Conservation (phyloP, 2,113 vertebrate genomes). For the Albula goreensis region DNA sequence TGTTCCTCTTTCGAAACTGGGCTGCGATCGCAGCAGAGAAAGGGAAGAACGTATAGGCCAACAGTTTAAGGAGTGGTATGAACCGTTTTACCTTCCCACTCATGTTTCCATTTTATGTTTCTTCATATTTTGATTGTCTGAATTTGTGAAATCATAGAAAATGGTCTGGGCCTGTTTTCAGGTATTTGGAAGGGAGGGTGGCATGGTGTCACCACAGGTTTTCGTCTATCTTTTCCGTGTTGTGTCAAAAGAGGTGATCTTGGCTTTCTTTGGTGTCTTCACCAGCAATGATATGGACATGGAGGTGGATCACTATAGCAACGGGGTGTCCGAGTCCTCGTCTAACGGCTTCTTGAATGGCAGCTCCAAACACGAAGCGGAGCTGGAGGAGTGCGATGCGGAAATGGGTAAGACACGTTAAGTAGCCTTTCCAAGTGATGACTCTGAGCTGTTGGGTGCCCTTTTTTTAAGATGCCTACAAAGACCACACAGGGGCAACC, state of each 20-base stretch:
- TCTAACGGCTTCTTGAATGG: constrained; percentile 98
- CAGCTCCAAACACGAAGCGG: constrained; percentile 87
- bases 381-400: constrained; percentile 92
- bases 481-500: too few relatives aligned
- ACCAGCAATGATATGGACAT: constrained; percentile 90
- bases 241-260: background rate
- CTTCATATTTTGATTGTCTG: too few relatives aligned
- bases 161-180: too few relatives aligned
- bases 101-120: too few relatives aligned
- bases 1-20: too few relatives aligned
- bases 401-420: constrained; percentile 86
- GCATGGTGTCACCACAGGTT: background rate
- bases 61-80: too few relatives aligned
- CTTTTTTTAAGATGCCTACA: background rate
- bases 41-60: too few relatives aligned
- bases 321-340: constrained; percentile 91
- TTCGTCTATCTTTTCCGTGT: background rate
- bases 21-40: too few relatives aligned
- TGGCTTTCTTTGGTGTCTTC: background rate
- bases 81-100: too few relatives aligned
- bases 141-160: too few relatives aligned
- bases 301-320: constrained; percentile 97
- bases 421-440: background rate
- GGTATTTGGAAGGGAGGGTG: too few relatives aligned
- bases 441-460: background rate